Evolutionary conservation across 2,797 vertebrate species (phyloP), one percentile per base, ranked within the genome.

Genomic region (Echiichthys vipera): DNA sequence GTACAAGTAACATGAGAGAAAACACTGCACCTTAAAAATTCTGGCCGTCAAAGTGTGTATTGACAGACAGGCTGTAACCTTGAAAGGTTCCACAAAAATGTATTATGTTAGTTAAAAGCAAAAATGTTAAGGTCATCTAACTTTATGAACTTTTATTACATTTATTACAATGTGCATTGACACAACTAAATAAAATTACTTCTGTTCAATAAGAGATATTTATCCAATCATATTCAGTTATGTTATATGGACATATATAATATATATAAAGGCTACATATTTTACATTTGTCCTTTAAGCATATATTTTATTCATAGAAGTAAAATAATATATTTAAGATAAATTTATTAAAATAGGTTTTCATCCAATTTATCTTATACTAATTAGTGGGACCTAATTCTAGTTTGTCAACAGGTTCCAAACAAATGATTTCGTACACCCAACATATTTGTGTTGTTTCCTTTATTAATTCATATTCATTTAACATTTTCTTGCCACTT

Each of bases 361-460:
- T 29, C 25, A 50, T 50, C 15, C 14, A 50, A 29, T 50, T 18
- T 10, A 9, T 29, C 18, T 18, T 50, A 29, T 27, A 17, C n/a
- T n/a, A n/a, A n/a, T n/a, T n/a, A n/a, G n/a, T 58, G 6, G 58
- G 42, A 69, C 30, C 7, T 69, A 39, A 69, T 69, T 59, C 14
- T 58, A 69, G 43, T 69, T 68, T 47, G 54, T 69, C 43, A 69
- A 69, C 42, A 69, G 54, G 43, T 69, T 69, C 43, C 55, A 59
- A 42, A 69, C 55, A 69, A 39, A 69, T 47, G 4, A 58, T 69
- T 69, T 15, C 0, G 30, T 69, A 40, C 17, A 50, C 39, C 24
- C 54, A 49, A 59, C 54, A 27, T 49, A 40, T 47, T 27, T 57
- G 27, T 57, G 29, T 57, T 58, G 47, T 36, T 37, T 68, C 29